A percentile compares a stretch with the other conserved stretches of the same genome.
These are phyloP conservation scores for Nesogale talazaci DNA, from an alignment of 2,113 vertebrate species.

Conservation along the genomic window DNA sequence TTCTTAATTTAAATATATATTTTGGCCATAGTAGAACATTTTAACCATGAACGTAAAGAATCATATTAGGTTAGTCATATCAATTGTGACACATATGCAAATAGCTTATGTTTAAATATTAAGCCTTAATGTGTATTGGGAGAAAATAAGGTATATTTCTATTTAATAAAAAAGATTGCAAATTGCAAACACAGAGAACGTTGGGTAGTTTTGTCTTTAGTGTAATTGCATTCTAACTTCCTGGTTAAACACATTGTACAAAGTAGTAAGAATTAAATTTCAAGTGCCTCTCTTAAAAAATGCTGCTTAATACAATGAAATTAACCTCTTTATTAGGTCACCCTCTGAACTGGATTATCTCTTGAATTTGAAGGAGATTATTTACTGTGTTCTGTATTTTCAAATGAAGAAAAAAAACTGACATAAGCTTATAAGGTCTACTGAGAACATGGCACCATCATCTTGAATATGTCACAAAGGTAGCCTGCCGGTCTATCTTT, in stretches of 20 bases:
- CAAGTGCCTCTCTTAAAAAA: background rate
- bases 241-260: constrained; percentile 17
- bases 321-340: background rate
- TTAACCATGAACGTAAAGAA: background rate
- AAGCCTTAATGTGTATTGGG: background rate
- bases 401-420: constrained; percentile 10
- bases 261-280: constrained; percentile 17
- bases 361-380: background rate
- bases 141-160: background rate
- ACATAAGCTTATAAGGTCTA: background rate
- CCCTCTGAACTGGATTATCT: background rate
- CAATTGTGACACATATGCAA: background rate
- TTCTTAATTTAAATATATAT: background rate
- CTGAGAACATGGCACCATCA: background rate
- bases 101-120: background rate
- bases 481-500: background rate
- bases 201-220: background rate
- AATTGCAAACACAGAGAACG: background rate
- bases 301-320: background rate
- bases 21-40: background rate
- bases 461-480: background rate
- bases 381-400: constrained; percentile 7
- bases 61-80: background rate
- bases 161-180: constrained; percentile 1
- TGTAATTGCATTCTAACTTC: background rate